A percentile compares a stretch with the other conserved stretches of the same genome.
Conservation (phyloP, 2,797 vertebrate genomes). For the Hoplostethus atlanticus region DNA sequence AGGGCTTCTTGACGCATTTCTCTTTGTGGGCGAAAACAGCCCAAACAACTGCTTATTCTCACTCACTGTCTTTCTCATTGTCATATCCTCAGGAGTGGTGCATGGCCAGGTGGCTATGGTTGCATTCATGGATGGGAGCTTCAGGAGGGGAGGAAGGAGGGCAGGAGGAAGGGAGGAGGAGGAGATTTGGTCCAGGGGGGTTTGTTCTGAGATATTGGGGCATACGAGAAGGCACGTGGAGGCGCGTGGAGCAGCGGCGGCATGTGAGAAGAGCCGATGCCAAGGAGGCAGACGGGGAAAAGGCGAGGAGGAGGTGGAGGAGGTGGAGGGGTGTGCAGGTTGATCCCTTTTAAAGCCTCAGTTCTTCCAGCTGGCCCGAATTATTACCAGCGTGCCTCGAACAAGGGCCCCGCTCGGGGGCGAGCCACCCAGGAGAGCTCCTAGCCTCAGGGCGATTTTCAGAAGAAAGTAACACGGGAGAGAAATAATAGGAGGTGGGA, state of each 20-base stretch:
- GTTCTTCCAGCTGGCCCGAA: constrained; percentile 75
- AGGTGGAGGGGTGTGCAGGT: constrained; percentile 32
- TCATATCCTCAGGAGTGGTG: constrained; percentile 15
- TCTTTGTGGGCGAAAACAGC: constrained; percentile 20
- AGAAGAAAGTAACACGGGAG: constrained; percentile 81
- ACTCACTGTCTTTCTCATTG: constrained; percentile 35
- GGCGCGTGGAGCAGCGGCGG: constrained; percentile 36
- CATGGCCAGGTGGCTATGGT: constrained; percentile 22
- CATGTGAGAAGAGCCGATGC: constrained; percentile 51
- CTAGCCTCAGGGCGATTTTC: constrained; percentile 83
- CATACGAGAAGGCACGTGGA: constrained; percentile 43
- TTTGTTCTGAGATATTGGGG: not conserved
- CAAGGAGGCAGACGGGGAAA: constrained; percentile 14
- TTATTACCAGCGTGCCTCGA: constrained; percentile 84
- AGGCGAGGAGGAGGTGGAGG: constrained; percentile 17
- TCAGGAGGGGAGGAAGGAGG: constrained; percentile 18
- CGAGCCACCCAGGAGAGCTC: constrained; percentile 86
- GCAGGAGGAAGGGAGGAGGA: constrained; percentile 13
- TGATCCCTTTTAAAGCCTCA: constrained; percentile 83
- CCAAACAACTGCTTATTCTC: constrained; percentile 58
- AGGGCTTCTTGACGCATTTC: constrained; percentile 26
- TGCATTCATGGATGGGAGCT: constrained; percentile 21
- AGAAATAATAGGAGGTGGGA: constrained; percentile 80
- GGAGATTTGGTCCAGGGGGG: not conserved
- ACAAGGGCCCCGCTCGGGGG: constrained; percentile 82